A percentile compares a stretch with the other conserved stretches of the same genome.
Conservation (phyloP, 2,888 invertebrate genomes). For the Ennomos erosarius region DNA sequence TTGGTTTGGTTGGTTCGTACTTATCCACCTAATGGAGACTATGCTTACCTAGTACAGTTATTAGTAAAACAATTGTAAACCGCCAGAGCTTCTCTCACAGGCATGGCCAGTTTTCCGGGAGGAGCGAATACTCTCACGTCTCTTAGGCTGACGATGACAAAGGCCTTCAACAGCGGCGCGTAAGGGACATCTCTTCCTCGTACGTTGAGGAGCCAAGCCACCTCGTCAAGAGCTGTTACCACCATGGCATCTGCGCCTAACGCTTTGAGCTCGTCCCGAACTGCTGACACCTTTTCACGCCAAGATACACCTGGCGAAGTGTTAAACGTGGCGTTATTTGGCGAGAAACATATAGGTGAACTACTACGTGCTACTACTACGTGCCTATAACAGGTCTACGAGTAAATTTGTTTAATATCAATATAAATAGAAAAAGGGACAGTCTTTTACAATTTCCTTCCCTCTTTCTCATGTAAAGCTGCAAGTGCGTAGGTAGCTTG, state of each 20-base stretch:
- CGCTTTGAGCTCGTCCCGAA: conserved; percentile 87
- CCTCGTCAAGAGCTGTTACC: conserved; percentile 93
- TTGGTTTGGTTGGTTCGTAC: too few relatives aligned
- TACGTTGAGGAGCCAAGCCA: conserved; percentile 94
- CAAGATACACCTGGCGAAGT: conserved; percentile 86
- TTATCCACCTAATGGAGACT: too few relatives aligned
- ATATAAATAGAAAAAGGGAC: too few relatives aligned
- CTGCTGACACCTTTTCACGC: conserved; percentile 89
- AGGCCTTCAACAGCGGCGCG: conserved; percentile 92
- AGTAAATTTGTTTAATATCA: too few relatives aligned
- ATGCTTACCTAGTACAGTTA: conserved; percentile 76
- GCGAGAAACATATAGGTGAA: too few relatives aligned
- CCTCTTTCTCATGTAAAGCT: too few relatives aligned
- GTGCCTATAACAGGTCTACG: too few relatives aligned
- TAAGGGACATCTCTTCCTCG: conserved; percentile 93
- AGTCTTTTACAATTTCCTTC: too few relatives aligned
- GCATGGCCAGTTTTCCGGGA: conserved; percentile 86
- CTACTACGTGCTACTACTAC: too few relatives aligned
- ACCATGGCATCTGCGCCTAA: conserved; percentile 91
- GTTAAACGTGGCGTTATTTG: too few relatives aligned
- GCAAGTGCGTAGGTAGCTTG: too few relatives aligned
- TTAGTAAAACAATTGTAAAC: conserved; percentile 86
- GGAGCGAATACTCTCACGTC: conserved; percentile 90
- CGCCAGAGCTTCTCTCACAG: conserved; percentile 79
- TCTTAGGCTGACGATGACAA: conserved; percentile 87